Conservation (phyloP, 2,797 vertebrate genomes). For the Tapirus indicus region DNA sequence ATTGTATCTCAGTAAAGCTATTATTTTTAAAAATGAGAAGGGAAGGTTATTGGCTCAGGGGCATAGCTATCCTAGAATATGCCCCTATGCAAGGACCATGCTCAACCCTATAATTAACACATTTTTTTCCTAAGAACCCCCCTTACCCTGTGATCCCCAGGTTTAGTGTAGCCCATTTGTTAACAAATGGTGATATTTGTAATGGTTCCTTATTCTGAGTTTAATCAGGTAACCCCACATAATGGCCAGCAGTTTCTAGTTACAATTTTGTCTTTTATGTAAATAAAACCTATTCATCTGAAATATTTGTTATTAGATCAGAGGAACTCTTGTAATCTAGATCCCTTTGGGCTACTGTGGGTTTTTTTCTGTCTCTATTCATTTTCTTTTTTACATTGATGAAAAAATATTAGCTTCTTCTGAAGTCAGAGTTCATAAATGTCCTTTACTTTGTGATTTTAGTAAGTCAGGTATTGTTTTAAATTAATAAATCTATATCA, state of each 20-base stretch:
- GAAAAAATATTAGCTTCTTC: constrained; percentile 87
- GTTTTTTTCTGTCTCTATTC: neutral
- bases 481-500: constrained; percentile 90
- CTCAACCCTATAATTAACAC: neutral
- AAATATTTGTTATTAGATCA: constrained; percentile 88
- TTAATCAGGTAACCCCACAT: constrained; percentile 78
- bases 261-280: constrained; percentile 85
- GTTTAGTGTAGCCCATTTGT: constrained; percentile 42
- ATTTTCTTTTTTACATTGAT: constrained; percentile 86
- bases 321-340: constrained; percentile 87
- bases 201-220: constrained; percentile 79
- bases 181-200: constrained; percentile 75
- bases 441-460: constrained; percentile 90
- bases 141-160: neutral
- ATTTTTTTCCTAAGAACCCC: neutral
- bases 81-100: neutral
- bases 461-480: constrained; percentile 88
- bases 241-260: constrained; percentile 79
- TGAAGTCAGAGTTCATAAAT: constrained; percentile 86
- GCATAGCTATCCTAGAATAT: neutral
- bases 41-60: neutral
- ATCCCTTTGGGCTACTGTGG: constrained; percentile 85
- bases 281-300: constrained; percentile 87
- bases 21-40: constrained; percentile 12
- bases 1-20: neutral